Evolutionary conservation across 2,797 vertebrate species (phyloP).

Genomic region (Pantherophis alleghaniensis): DNA sequence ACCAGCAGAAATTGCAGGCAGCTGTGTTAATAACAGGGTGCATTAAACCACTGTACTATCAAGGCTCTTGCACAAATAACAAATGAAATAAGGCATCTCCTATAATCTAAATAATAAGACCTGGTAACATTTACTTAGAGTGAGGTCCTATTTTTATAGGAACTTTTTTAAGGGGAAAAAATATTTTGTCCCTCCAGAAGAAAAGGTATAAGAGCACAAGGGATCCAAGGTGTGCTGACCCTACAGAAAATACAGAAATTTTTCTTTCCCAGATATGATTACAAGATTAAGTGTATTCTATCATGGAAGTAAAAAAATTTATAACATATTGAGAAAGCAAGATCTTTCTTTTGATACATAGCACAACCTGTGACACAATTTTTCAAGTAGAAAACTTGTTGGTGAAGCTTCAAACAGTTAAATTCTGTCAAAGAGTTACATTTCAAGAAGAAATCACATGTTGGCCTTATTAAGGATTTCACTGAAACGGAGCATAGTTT

Average conservation of each 20-base stretch:
- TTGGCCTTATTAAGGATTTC: constrained; percentile 71
- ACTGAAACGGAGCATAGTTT: constrained; percentile 59
- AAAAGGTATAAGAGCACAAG: not conserved
- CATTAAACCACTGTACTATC: too few relatives aligned
- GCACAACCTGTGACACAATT: constrained; percentile 60
- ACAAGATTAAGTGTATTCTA: constrained; percentile 30
- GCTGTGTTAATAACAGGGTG: too few relatives aligned
- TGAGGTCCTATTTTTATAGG: not conserved
- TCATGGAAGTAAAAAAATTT: constrained; percentile 53
- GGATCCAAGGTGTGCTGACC: not conserved
- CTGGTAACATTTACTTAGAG: not conserved
- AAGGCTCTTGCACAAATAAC: not conserved
- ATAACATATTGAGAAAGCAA: constrained; percentile 56
- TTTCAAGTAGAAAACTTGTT: constrained; percentile 63
- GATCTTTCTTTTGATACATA: constrained; percentile 64
- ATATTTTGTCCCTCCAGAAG: not conserved
- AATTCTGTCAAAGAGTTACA: constrained; percentile 47
- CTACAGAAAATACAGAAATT: not conserved
- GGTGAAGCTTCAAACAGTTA: constrained; percentile 73
- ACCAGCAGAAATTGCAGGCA: too few relatives aligned
- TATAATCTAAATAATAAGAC: not conserved
- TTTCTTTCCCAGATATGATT: constrained; percentile 45
- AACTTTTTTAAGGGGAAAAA: not conserved
- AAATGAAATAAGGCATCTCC: not conserved
- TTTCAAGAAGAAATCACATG: constrained; percentile 70